phyloP scores from a whole-genome alignment of 2,113 vertebrate genomes.

The Chrysemys picta region DNA sequence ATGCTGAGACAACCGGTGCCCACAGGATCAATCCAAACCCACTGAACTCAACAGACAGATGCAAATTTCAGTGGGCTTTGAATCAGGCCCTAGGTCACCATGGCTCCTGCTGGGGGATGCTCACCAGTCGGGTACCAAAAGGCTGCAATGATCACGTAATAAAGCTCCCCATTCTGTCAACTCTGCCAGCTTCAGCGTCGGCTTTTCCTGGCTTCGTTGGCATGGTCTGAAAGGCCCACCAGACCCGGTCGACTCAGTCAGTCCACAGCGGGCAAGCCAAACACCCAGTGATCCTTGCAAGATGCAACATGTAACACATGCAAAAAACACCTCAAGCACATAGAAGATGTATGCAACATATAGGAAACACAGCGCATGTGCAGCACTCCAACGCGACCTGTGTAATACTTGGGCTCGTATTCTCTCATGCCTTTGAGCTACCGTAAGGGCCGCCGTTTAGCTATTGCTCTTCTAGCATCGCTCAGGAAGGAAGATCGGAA shows the following conservation, averaged over 20 bases:
- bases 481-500: not conserved
- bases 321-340: not conserved
- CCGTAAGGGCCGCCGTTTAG: not conserved
- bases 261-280: not conserved
- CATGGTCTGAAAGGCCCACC: not conserved
- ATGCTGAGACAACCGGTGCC: not conserved
- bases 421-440: not conserved
- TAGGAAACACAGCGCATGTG: not conserved
- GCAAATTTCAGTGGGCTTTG: not conserved
- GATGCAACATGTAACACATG: not conserved
- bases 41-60: not conserved
- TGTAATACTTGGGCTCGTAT: not conserved
- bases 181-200: not conserved
- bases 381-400: not conserved
- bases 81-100: not conserved
- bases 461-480: fast-evolving
- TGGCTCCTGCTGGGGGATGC: no score
- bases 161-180: not conserved
- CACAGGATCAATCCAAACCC: no score
- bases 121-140: no score
- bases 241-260: not conserved
- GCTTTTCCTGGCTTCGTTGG: not conserved
- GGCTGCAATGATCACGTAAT: no score
- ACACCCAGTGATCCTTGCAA: not conserved
- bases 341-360: not conserved